Evolutionary conservation across 2,113 vertebrate genomes (phyloP).

Genomic region (Murina feae): DNA sequence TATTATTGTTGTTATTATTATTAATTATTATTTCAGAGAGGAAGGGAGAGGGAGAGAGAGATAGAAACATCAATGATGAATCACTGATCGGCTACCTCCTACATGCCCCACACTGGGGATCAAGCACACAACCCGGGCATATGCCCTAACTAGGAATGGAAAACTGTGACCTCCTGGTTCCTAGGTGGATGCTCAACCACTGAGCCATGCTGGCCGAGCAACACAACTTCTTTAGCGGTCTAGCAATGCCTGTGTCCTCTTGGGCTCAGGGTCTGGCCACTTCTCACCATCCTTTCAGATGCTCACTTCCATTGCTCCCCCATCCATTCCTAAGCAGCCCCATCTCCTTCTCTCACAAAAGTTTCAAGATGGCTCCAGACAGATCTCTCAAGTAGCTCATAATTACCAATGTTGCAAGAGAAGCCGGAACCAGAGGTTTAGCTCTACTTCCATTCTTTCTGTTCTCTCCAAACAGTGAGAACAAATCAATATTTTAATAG

Average conservation of each 20-base stretch:
- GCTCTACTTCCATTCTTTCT: neutral
- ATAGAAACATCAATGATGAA: too few relatives aligned
- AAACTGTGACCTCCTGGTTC: too few relatives aligned
- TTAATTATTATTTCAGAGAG: too few relatives aligned
- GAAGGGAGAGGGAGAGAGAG: too few relatives aligned
- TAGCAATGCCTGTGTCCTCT: neutral
- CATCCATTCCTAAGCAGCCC: neutral
- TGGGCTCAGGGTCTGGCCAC: neutral
- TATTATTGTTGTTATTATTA: too few relatives aligned
- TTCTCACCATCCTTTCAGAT: neutral
- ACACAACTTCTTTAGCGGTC: neutral
- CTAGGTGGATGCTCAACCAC: too few relatives aligned
- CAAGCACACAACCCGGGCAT: too few relatives aligned
- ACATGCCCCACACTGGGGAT: too few relatives aligned
- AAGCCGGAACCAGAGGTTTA: neutral
- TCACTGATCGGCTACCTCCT: too few relatives aligned
- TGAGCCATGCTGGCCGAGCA: neutral
- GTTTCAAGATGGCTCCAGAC: neutral
- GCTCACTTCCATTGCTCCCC: neutral
- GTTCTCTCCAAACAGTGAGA: neutral
- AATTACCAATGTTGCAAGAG: neutral
- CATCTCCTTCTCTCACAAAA: neutral
- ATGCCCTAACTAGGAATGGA: too few relatives aligned
- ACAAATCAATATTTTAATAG: constrained; percentile 23
- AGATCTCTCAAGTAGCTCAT: neutral